phyloP scores from a whole-genome alignment of 2,888 invertebrate genomes.

The Panopea generosa region DNA sequence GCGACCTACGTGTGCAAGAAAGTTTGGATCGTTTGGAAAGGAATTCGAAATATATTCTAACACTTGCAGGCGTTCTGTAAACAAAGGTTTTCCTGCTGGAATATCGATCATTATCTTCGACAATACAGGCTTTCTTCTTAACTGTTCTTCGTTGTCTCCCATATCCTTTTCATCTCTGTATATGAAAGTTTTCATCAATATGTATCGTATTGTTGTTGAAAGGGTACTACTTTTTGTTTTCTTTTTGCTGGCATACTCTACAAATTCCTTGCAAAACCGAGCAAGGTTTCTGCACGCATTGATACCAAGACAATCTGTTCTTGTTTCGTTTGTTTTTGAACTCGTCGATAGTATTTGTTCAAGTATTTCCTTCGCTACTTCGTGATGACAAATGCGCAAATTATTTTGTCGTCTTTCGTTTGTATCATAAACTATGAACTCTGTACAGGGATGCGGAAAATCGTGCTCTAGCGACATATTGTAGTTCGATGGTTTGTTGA shows the following conservation, averaged over 20 bases:
- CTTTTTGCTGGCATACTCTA: slow-evolving; percentile 45
- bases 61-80: slow-evolving; percentile 59
- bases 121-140: slow-evolving; percentile 40
- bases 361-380: slow-evolving; percentile 65
- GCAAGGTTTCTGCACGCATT: slow-evolving; percentile 51
- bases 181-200: slow-evolving; percentile 66
- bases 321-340: neutral
- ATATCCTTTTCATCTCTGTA: slow-evolving; percentile 62
- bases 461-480: slow-evolving; percentile 40
- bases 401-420: slow-evolving; percentile 46
- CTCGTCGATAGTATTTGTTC: slow-evolving; percentile 54
- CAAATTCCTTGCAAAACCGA: slow-evolving; percentile 54
- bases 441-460: slow-evolving; percentile 45
- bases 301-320: neutral
- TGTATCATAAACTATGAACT: slow-evolving; percentile 53
- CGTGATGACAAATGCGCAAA: slow-evolving; percentile 58
- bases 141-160: slow-evolving; percentile 50
- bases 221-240: slow-evolving; percentile 43
- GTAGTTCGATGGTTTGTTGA: slow-evolving; percentile 43
- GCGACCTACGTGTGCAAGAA: slow-evolving; percentile 60
- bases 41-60: slow-evolving; percentile 46
- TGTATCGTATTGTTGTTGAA: slow-evolving; percentile 37
- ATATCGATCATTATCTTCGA: slow-evolving; percentile 64
- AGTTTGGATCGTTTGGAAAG: slow-evolving; percentile 64
- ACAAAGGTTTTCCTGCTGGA: slow-evolving; percentile 55